A percentile compares a stretch with the other conserved stretches of the same genome.
These are phyloP conservation scores for Microctenopoma lineatum DNA, from an alignment of 2,797 vertebrate species.

Conservation along the genomic window DNA sequence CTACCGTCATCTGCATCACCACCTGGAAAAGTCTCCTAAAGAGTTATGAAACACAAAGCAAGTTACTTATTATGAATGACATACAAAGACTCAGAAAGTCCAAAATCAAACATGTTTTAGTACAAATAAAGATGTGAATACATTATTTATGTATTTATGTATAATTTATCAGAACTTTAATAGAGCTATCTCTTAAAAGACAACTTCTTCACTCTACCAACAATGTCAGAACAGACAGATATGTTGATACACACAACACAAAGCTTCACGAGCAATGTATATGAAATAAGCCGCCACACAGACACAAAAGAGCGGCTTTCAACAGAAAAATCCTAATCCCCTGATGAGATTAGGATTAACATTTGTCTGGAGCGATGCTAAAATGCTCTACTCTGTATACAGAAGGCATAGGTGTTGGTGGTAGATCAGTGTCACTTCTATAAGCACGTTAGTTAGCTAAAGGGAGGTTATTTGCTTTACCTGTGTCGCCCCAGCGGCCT, in stretches of 20 bases:
- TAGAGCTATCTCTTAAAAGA: conserved; percentile 1
- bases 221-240: background rate
- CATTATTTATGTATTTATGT: background rate
- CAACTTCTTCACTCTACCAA: background rate
- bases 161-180: background rate
- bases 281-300: conserved; percentile 62
- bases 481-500: conserved; percentile 89
- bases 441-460: background rate
- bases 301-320: conserved; percentile 72
- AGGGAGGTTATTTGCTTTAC: conserved; percentile 70
- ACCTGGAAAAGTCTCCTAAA: conserved; percentile 80
- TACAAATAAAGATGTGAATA: background rate
- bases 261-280: conserved; percentile 4
- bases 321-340: conserved; percentile 67
- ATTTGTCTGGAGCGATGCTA: conserved; percentile 63
- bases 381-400: conserved; percentile 37
- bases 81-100: background rate
- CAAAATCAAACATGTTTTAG: background rate
- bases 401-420: conserved; percentile 22
- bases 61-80: conserved; percentile 4
- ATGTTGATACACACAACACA: conserved; percentile 18
- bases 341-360: conserved; percentile 71
- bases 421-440: conserved; percentile 19
- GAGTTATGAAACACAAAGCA: conserved; percentile 29
- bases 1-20: conserved; percentile 85